Base-by-base conservation (phyloP, 2,888 invertebrate genomes). In the Cosmopolites sordidus region DNA sequence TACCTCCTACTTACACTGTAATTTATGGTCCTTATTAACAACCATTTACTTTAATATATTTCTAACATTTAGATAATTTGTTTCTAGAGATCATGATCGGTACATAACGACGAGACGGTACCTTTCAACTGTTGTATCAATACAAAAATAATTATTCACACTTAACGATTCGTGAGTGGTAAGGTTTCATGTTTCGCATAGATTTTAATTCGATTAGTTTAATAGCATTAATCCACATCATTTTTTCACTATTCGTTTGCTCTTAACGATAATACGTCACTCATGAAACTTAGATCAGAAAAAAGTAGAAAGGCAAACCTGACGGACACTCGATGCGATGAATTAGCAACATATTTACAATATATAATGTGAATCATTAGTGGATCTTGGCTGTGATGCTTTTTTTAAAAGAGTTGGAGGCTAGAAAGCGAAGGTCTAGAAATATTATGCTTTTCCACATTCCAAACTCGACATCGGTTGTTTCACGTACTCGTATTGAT, bases 41-140 rank as follows among this genome's bases (percentile, higher is more conserved):
- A 12, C 33, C 33, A n/a, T 33, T 33, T 33, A 33, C 33, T 9
- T 33, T 33, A 4, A 9, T n/a, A 33, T 33, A 33, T 33, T 33
- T 33, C 3, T 33, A 33, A 33, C 33, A 33, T 33, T 33, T 33
- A 33, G 33, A 33, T 33, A 33, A 33, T 33, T 33, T 33, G 33
- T 33, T 33, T 33, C 33, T 5, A 5, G 33, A 33, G 12, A 33
- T 33, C 33, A 33, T 33, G 33, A 33, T 12, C 33, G 33, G 33
- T 33, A 33, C 33, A 12, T 33, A 6, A 33, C 33, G 5, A 11
- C 33, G 33, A n/a, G 33, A 33, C 33, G 33, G 33, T n/a, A 33
- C 33, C 33, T 33, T 33, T 33, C 33, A 33, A 33, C 33, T 12
- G 33, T 12, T 33, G 3, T 33, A 33, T 33, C 33, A 33, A 33